A percentile compares a stretch with the other conserved stretches of the same genome.
Evolutionary conservation across 2,797 vertebrate species (phyloP).

Genomic region (Halcyon leucocephala): DNA sequence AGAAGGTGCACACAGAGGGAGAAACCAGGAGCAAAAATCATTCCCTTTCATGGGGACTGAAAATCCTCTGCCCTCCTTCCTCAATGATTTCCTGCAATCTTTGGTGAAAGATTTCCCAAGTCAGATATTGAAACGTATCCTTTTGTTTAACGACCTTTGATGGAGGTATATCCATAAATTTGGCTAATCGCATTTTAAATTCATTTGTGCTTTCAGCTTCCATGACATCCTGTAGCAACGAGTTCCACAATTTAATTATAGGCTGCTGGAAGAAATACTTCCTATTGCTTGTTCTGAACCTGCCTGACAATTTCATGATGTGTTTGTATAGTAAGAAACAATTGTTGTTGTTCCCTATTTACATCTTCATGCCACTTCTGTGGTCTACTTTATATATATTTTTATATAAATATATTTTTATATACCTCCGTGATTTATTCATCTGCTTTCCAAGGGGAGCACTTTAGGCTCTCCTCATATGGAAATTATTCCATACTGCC

Average conservation of each 20-base stretch:
- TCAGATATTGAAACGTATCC: neutral
- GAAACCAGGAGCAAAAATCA: neutral
- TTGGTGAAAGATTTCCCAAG: neutral
- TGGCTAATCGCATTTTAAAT: slow-evolving; percentile 25
- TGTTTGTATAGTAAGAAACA: neutral
- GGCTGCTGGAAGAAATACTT: neutral
- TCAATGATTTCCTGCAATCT: neutral
- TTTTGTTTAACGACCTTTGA: neutral
- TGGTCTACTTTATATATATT: neutral
- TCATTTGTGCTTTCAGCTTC: slow-evolving; percentile 19
- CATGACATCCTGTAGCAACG: neutral
- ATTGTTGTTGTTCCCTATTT: neutral
- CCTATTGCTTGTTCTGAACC: neutral
- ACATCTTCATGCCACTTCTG: neutral
- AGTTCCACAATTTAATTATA: neutral
- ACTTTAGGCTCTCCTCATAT: neutral
- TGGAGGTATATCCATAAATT: slow-evolving; percentile 9
- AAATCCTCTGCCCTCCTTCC: neutral
- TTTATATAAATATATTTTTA: neutral
- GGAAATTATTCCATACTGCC: neutral
- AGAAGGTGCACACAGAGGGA: neutral
- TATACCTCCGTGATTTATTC: neutral
- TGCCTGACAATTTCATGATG: neutral
- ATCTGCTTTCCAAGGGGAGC: neutral
- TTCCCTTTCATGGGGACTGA: neutral